These are phyloP conservation scores for Elgaria multicarinata DNA, from an alignment of 2,113 vertebrate species.

Conservation along the genomic window DNA sequence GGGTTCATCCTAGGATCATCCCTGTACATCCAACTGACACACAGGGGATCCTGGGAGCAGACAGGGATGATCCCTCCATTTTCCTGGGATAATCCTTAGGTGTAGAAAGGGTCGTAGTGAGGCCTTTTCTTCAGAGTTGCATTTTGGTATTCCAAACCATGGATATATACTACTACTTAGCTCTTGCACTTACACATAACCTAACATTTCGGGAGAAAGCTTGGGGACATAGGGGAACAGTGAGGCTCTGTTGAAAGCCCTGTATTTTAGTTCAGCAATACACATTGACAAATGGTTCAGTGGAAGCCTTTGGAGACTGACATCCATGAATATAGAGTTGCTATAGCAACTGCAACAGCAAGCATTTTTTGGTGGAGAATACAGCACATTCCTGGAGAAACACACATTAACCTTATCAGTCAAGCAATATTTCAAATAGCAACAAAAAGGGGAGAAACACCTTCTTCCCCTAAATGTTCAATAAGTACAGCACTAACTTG, in stretches of 20 bases:
- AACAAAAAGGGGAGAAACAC: conserved; percentile 55
- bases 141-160: neutral
- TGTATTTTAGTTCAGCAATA: conserved; percentile 1
- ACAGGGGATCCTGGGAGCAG: too few species aligned
- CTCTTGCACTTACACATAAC: neutral
- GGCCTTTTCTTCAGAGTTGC: neutral
- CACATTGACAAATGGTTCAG: conserved; percentile 42
- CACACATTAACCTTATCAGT: conserved; percentile 55
- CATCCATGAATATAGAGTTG: conserved; percentile 52
- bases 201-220: neutral
- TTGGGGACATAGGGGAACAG: too few species aligned
- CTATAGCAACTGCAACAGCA: conserved; percentile 67
- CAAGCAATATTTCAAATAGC: conserved; percentile 61
- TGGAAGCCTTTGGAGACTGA: conserved; percentile 49
- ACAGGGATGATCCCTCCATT: too few species aligned
- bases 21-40: too few species aligned
- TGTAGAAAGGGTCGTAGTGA: too few species aligned
- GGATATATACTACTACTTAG: neutral
- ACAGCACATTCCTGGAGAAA: conserved; percentile 44
- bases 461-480: conserved; percentile 43
- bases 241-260: neutral
- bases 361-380: conserved; percentile 45
- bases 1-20: too few species aligned
- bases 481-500: conserved; percentile 20
- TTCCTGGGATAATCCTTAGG: too few species aligned